Evolutionary conservation across 2,888 invertebrate genomes (phyloP).

Genomic region (Carterocephalus palaemon): DNA sequence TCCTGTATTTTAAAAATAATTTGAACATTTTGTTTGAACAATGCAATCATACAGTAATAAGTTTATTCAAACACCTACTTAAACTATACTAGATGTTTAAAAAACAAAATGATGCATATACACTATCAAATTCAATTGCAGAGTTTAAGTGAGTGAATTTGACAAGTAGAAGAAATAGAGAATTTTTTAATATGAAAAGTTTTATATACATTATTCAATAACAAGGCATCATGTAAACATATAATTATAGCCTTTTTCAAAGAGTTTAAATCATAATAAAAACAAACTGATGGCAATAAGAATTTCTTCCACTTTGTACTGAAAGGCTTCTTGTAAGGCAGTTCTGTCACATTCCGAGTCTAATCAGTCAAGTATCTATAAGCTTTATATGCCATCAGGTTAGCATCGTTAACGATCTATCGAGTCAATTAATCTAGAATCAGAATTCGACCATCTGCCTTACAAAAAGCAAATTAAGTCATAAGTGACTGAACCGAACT

Average conservation of each 20-base stretch:
- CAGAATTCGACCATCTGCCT: no score
- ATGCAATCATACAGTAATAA: conserved; percentile 16
- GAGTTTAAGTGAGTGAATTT: conserved; percentile 32
- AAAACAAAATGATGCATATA: conserved; percentile 30
- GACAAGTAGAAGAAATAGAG: conserved; percentile 31
- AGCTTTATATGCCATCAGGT: no score
- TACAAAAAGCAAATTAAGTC: conserved; percentile 16
- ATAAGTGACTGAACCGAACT: conserved; percentile 34
- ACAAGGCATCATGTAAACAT: conserved; percentile 23
- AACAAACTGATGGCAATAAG: conserved; percentile 21
- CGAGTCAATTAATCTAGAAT: no score
- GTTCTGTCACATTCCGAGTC: conserved; percentile 32
- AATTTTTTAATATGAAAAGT: conserved; percentile 23
- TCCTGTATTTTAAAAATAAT: conserved; percentile 23
- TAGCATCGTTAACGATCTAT: no score
- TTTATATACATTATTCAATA: conserved; percentile 17
- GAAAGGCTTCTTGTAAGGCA: conserved; percentile 46
- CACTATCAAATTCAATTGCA: conserved; percentile 17
- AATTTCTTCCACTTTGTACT: conserved; percentile 57
- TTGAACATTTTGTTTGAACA: conserved; percentile 15
- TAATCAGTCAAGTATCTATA: no score
- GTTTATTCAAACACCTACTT: conserved; percentile 16
- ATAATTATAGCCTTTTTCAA: conserved; percentile 18
- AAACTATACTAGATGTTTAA: conserved; percentile 15
- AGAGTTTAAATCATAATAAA: conserved; percentile 8